Conservation (phyloP, 2,113 vertebrate species). For the Anhinga anhinga region DNA sequence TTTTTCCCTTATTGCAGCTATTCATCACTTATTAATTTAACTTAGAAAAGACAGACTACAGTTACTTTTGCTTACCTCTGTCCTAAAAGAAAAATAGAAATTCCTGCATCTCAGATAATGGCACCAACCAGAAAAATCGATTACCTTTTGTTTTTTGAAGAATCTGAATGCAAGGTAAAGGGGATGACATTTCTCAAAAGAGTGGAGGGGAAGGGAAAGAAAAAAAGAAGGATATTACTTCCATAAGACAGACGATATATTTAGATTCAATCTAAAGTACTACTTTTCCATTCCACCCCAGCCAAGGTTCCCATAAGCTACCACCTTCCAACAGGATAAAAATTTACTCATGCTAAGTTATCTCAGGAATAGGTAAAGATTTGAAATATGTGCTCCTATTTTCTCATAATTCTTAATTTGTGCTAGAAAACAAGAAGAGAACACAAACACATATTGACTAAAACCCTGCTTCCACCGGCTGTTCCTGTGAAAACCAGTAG, state of each 20-base stretch:
- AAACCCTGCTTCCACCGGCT: neutral
- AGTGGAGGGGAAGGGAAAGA: too few species aligned
- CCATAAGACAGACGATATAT: neutral
- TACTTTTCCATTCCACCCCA: neutral
- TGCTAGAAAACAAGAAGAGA: neutral
- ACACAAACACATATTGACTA: neutral
- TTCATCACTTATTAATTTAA: conserved; percentile 16
- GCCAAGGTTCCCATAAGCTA: neutral
- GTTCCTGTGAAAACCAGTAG: neutral
- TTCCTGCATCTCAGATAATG: neutral
- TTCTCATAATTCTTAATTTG: neutral
- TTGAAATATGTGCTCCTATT: neutral
- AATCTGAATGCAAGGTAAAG: neutral
- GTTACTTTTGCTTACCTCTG: neutral
- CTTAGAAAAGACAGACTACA: neutral
- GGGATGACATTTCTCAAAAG: neutral
- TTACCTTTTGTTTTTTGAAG: neutral
- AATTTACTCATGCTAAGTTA: neutral
- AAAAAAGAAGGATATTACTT: neutral
- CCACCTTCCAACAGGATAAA: neutral
- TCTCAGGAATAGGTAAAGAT: neutral
- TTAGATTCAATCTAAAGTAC: neutral
- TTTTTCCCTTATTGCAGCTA: neutral
- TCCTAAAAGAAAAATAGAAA: neutral
- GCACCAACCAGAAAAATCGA: neutral